These are phyloP conservation scores for Drosophila parvula DNA, from an alignment of 1,140 invertebrate species.

Conservation along the genomic window DNA sequence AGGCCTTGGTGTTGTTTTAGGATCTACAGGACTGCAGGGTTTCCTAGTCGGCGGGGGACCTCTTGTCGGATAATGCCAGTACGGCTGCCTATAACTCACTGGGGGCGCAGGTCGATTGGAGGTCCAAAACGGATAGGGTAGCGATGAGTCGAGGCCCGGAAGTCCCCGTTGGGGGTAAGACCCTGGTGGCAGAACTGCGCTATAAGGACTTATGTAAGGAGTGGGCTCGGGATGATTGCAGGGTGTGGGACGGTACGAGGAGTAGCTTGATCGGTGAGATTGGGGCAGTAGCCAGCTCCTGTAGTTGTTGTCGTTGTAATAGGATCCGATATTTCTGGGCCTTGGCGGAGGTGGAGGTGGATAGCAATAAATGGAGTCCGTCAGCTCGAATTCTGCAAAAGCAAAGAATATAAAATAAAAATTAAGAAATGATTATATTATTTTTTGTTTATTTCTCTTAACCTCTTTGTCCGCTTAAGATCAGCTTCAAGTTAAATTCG, in stretches of 20 bases:
- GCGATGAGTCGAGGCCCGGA: neutral
- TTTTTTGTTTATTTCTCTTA: neutral
- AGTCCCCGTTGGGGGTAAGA: neutral
- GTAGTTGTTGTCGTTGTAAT: slow-evolving; percentile 12
- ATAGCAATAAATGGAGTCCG: slow-evolving; percentile 2
- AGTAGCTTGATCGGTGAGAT: neutral
- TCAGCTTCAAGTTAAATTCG: slow-evolving; percentile 40
- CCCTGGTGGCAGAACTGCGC: neutral
- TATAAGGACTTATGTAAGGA: neutral
- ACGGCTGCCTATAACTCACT: slow-evolving; percentile 15
- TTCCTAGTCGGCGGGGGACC: neutral
- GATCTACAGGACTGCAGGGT: slow-evolving; percentile 8
- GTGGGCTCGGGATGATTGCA: neutral
- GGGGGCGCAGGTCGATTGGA: neutral
- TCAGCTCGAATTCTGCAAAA: slow-evolving; percentile 6
- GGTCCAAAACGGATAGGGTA: slow-evolving; percentile 11
- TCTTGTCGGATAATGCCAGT: slow-evolving; percentile 17
- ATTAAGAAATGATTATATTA: too few relatives aligned
- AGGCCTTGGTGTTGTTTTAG: neutral
- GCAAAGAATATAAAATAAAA: neutral
- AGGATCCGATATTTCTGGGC: slow-evolving; percentile 1
- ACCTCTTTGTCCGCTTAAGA: slow-evolving; percentile 44
- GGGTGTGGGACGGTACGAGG: neutral
- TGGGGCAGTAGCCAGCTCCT: neutral
- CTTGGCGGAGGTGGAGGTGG: neutral